Conservation (phyloP, 1,140 invertebrate species). For the Microplitis mediator region DNA sequence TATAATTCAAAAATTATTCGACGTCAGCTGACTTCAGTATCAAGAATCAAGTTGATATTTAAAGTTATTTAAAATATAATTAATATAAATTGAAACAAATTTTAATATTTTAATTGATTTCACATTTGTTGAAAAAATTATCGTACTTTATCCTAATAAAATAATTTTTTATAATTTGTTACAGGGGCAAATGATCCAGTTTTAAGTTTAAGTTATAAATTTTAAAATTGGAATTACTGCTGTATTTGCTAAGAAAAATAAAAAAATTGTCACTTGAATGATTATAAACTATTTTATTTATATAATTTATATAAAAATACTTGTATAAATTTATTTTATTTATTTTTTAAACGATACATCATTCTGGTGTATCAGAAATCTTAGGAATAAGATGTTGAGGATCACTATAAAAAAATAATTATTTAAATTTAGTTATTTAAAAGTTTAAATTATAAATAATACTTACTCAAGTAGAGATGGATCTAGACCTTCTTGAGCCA, state of each 20-base stretch:
- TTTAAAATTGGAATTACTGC: constrained; percentile 32
- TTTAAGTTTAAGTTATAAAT: constrained; percentile 79
- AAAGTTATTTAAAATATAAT: too few relatives aligned
- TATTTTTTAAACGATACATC: background rate
- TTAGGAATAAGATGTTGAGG: constrained; percentile 38
- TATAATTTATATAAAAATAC: constrained; percentile 40
- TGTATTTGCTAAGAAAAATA: constrained; percentile 53
- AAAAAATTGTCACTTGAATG: constrained; percentile 45
- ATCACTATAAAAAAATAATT: constrained; percentile 29
- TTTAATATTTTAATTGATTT: too few relatives aligned
- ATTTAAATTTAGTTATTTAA: background rate
- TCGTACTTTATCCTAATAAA: background rate
- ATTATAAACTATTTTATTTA: constrained; percentile 39
- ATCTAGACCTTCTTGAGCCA: constrained; percentile 81
- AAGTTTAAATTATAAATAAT: constrained; percentile 19
- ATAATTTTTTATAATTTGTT: background rate
- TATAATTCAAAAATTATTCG: too few relatives aligned
- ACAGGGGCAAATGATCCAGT: constrained; percentile 30
- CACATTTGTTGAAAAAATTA: too few relatives aligned
- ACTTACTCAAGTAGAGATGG: constrained; percentile 78
- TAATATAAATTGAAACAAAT: too few relatives aligned
- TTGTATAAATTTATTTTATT: constrained; percentile 6
- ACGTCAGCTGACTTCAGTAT: too few relatives aligned
- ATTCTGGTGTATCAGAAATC: constrained; percentile 15
- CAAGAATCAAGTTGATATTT: too few relatives aligned